Conservation (phyloP, 2,113 vertebrate species). For the Siniperca chuatsi region DNA sequence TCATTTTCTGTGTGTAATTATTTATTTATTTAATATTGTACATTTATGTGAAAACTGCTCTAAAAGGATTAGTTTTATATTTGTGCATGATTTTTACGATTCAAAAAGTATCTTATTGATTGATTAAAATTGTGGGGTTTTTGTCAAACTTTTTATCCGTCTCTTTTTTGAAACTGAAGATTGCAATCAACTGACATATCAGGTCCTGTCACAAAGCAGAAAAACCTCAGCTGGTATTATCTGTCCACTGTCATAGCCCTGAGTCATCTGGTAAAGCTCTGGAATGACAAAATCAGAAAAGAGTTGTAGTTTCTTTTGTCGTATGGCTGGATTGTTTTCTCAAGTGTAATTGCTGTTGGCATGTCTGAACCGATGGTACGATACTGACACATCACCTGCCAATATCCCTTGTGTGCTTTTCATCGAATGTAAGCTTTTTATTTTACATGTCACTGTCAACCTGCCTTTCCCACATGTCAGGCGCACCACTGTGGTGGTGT, state of each 20-base stretch:
- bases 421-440: not conserved
- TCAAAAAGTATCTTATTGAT: not conserved
- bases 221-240: not conserved
- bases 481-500: not conserved
- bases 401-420: constrained; percentile 30
- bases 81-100: not conserved
- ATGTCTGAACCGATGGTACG: constrained; percentile 18
- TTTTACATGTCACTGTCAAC: constrained; percentile 5
- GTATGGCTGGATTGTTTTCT: not conserved
- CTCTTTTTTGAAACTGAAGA: not conserved
- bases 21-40: not conserved
- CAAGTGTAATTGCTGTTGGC: constrained; percentile 5
- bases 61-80: no score
- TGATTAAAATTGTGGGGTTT: not conserved
- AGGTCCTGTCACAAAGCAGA: not conserved
- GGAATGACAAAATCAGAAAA: constrained; percentile 7
- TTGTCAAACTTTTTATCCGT: not conserved
- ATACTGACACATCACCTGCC: constrained; percentile 10
- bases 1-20: not conserved
- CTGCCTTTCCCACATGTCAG: constrained; percentile 6
- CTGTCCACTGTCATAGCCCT: not conserved
- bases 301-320: not conserved
- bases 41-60: not conserved
- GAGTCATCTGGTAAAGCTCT: not conserved
- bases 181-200: not conserved